These are phyloP conservation scores for Hecatera dysodea DNA, from an alignment of 2,888 invertebrate species.

Conservation along the genomic window DNA sequence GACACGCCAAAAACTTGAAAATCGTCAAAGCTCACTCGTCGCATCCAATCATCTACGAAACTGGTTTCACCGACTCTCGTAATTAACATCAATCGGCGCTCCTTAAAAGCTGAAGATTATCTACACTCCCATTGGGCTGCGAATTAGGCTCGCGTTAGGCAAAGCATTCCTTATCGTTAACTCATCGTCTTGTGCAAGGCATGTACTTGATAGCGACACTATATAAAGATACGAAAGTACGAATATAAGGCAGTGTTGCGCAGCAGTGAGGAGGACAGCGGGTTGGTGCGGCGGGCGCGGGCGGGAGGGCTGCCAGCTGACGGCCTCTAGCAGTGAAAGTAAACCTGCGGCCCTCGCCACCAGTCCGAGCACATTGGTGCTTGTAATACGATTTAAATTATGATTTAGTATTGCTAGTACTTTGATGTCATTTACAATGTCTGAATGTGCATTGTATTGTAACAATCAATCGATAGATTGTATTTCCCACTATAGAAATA, in stretches of 20 bases:
- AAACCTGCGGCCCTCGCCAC: constrained; percentile 78
- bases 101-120: constrained; percentile 53
- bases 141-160: constrained; percentile 60
- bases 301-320: constrained; percentile 80
- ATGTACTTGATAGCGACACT: constrained; percentile 65
- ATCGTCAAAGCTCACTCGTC: constrained; percentile 24
- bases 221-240: constrained; percentile 71
- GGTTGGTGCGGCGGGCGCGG: constrained; percentile 61
- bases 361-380: constrained; percentile 67
- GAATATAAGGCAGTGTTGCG: constrained; percentile 87
- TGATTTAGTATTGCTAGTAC: constrained; percentile 69
- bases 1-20: constrained; percentile 28
- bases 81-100: constrained; percentile 51
- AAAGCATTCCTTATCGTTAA: constrained; percentile 63
- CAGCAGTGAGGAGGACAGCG: constrained; percentile 69
- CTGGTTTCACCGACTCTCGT: constrained; percentile 47
- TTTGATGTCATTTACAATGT: constrained; percentile 61
- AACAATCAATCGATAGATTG: constrained; percentile 55
- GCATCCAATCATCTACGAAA: constrained; percentile 37
- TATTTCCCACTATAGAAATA: constrained; percentile 41
- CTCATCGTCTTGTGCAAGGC: constrained; percentile 65
- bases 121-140: constrained; percentile 39
- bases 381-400: constrained; percentile 71
- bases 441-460: constrained; percentile 58
- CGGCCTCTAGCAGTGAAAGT: constrained; percentile 90